Evolutionary conservation across 64 coral and sea anemone genomes (phyloP).

Genomic region (Cladopsammia gracilis): DNA sequence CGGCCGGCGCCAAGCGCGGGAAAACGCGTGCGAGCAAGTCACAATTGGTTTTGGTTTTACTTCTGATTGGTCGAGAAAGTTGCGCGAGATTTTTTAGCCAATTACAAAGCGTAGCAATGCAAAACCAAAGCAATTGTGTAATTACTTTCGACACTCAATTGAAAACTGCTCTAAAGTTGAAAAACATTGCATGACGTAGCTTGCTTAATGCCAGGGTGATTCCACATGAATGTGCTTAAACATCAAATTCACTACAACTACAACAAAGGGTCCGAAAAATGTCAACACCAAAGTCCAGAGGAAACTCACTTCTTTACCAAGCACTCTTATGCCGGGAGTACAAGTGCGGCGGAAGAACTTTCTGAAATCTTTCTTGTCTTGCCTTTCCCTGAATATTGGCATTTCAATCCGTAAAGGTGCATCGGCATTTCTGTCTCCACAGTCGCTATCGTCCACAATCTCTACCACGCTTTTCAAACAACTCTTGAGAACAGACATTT

Average conservation of each 20-base stretch:
- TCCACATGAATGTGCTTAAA: constrained; percentile 54
- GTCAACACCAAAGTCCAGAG: constrained; percentile 41
- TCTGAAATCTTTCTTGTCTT: constrained; percentile 39
- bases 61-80: too few relatives aligned
- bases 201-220: neutral
- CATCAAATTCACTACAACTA: constrained; percentile 46
- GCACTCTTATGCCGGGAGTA: constrained; percentile 12
- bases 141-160: too few relatives aligned
- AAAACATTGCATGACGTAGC: too few relatives aligned
- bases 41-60: too few relatives aligned
- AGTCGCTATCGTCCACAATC: constrained; percentile 1
- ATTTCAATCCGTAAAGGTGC: too few relatives aligned
- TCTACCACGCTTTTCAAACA: neutral
- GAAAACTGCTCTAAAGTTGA: too few relatives aligned
- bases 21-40: too few relatives aligned
- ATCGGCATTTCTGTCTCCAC: neutral
- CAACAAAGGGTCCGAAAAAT: constrained; percentile 15
- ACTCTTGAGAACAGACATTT: constrained; percentile 38
- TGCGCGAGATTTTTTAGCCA: too few relatives aligned
- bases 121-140: too few relatives aligned
- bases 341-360: neutral
- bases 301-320: constrained; percentile 24
- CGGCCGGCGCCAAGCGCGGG: too few relatives aligned
- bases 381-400: too few relatives aligned
- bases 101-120: too few relatives aligned